Conservation (phyloP, 2,888 invertebrate species). For the Leucophenga montana region DNA sequence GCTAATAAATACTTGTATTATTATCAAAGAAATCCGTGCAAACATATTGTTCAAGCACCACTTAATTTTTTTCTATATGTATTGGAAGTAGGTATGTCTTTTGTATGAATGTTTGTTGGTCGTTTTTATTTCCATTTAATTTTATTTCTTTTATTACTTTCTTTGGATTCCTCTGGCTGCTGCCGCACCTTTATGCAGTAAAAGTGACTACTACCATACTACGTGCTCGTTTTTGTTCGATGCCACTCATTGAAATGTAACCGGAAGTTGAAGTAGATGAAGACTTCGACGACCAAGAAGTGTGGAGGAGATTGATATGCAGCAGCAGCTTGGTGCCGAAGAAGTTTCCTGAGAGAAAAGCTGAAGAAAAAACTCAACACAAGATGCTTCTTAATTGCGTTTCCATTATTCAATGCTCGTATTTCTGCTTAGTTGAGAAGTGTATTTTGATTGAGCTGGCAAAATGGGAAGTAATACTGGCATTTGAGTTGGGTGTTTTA, state of each 20-base stretch:
- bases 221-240: too few species aligned
- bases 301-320: not conserved
- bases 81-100: not conserved
- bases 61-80: too few species aligned
- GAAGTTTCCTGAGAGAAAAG: not conserved
- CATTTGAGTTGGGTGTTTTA: not conserved
- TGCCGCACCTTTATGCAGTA: not conserved
- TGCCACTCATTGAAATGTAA: constrained; percentile 1
- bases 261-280: not conserved
- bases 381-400: constrained; percentile 55
- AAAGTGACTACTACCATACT: too few species aligned
- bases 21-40: too few species aligned
- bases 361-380: constrained; percentile 1
- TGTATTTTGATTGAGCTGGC: constrained; percentile 20
- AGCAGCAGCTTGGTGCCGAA: not conserved
- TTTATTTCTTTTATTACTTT: constrained; percentile 27
- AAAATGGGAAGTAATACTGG: too few species aligned
- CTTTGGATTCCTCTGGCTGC: not conserved
- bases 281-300: not conserved
- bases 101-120: constrained; percentile 12
- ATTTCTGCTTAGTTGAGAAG: constrained; percentile 21
- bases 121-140: constrained; percentile 26
- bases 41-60: too few species aligned
- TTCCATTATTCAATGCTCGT: constrained; percentile 51
- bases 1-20: too few species aligned